A percentile compares a stretch with the other conserved stretches of the same genome.
phyloP scores from a whole-genome alignment of 2,113 vertebrate species.

The Kryptolebias marmoratus region DNA sequence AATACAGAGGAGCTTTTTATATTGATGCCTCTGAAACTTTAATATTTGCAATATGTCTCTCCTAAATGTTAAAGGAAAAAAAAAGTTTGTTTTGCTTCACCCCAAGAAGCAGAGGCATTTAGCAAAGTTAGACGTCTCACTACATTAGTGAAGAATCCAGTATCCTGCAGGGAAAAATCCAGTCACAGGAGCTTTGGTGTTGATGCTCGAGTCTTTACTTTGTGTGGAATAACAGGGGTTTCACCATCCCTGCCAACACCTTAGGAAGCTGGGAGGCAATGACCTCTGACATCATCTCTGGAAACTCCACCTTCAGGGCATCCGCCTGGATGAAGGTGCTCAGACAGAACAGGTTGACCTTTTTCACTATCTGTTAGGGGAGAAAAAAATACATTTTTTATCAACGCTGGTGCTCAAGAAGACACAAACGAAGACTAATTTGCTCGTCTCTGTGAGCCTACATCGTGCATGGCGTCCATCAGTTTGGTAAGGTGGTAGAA shows the following conservation, averaged over 20 bases:
- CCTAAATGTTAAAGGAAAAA: neutral
- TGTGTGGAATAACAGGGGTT: conserved; percentile 94
- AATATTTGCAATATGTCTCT: conserved; percentile 15
- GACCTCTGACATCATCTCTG: conserved; percentile 99
- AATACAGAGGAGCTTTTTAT: conserved; percentile 18
- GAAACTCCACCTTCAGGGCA: conserved; percentile 93
- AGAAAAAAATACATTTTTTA: conserved; percentile 16
- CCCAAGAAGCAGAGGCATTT: conserved; percentile 18
- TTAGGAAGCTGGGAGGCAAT: conserved; percentile 96
- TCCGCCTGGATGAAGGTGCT: conserved; percentile 97
- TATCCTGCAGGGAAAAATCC: conserved; percentile 29
- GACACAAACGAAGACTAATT: neutral
- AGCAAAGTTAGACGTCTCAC: conserved; percentile 17
- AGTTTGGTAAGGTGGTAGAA: conserved; percentile 97
- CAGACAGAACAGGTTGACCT: conserved; percentile 95
- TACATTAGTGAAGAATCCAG: conserved; percentile 34
- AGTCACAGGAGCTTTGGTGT: conserved; percentile 13
- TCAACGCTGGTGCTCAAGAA: neutral
- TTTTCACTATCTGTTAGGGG: conserved; percentile 91
- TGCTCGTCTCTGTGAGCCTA: conserved; percentile 54
- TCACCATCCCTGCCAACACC: conserved; percentile 98
- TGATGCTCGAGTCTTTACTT: conserved; percentile 79
- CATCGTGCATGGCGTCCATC: conserved; percentile 95
- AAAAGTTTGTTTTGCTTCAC: conserved; percentile 4
- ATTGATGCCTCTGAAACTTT: conserved; percentile 20